Conservation (phyloP, 2,113 vertebrate species). For the Datnioides undecimradiatus region DNA sequence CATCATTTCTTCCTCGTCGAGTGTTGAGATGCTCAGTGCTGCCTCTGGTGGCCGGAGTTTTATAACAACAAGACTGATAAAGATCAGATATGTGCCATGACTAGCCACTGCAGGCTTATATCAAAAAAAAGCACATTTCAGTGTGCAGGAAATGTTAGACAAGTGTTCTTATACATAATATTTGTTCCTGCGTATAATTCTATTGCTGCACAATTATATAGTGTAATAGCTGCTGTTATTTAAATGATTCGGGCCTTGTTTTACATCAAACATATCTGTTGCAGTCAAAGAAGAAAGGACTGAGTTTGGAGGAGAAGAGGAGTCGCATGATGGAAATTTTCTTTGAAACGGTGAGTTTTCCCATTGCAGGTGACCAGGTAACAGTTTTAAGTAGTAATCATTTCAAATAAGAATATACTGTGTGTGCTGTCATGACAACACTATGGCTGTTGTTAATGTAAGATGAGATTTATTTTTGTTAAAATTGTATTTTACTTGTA, state of each 20-base stretch:
- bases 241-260: background rate
- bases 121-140: background rate
- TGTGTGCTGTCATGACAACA: background rate
- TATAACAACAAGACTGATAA: constrained; percentile 18
- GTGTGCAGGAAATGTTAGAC: background rate
- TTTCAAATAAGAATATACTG: background rate
- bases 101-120: background rate
- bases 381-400: background rate
- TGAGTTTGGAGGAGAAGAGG: constrained; percentile 97
- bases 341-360: constrained; percentile 92
- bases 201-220: background rate
- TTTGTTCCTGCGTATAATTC: background rate
- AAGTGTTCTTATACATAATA: too few species aligned
- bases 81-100: background rate
- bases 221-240: background rate
- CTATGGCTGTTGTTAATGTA: too few species aligned
- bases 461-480: too few species aligned
- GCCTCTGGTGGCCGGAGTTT: background rate
- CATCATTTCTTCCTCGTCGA: background rate
- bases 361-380: background rate
- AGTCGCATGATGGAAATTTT: constrained; percentile 98
- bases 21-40: background rate
- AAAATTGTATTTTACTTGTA: too few species aligned
- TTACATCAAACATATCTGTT: constrained; percentile 28
- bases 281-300: constrained; percentile 97